phyloP scores from a whole-genome alignment of 35 echinoderm and acorn worm genomes.

The Chiridota heheva region DNA sequence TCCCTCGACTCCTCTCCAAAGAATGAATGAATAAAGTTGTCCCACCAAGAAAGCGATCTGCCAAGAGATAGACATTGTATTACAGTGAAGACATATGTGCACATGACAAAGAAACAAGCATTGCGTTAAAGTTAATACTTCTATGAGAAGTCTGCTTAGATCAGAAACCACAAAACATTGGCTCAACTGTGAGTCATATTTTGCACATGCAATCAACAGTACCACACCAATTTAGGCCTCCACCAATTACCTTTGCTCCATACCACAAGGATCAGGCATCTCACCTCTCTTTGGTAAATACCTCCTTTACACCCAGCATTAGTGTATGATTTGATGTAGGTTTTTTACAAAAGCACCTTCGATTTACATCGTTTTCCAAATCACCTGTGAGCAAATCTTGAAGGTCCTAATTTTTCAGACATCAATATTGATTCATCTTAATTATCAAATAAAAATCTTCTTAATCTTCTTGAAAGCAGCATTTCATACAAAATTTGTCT shows the following conservation, averaged over 20 bases:
- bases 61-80: neutral
- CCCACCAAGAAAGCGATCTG: conserved; percentile 91
- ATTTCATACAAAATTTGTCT: too few relatives aligned
- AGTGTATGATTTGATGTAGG: too few relatives aligned
- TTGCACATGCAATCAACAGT: neutral
- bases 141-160: neutral
- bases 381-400: too few relatives aligned
- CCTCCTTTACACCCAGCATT: too few relatives aligned
- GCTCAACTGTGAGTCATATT: neutral
- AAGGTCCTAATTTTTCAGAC: too few relatives aligned
- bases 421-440: too few relatives aligned
- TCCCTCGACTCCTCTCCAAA: conserved; percentile 78
- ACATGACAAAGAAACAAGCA: neutral
- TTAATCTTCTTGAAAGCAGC: too few relatives aligned
- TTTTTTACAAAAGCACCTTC: too few relatives aligned
- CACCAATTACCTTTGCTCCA: neutral
- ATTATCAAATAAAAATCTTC: too few relatives aligned
- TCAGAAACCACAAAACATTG: neutral
- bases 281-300: neutral
- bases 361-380: too few relatives aligned
- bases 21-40: conserved; percentile 66
- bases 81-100: neutral
- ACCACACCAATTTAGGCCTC: conserved; percentile 5
- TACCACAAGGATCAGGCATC: neutral
- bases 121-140: neutral